Base-by-base conservation (phyloP, 2,888 invertebrate species). In the Dendrolimus houi region DNA sequence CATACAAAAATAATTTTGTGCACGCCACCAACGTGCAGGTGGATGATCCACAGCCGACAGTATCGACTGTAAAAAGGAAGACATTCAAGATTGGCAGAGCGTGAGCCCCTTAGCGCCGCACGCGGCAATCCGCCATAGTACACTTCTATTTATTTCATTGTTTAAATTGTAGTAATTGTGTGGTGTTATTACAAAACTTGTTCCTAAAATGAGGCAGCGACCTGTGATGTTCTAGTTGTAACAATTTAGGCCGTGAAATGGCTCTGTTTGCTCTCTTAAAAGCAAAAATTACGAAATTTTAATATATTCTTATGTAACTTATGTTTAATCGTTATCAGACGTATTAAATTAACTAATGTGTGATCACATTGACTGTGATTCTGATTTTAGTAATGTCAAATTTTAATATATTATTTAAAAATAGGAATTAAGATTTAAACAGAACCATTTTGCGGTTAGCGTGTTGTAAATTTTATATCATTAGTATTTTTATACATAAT, bases 401-500 rank as follows among this genome's bases (percentile, higher is more conserved):
- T 14, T 14, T 14, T 14, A 14, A 14, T 14, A 14, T 14, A 14
- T 6, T 29, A 29, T 29, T 3, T 0, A 29, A 8, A 47, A 47
- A 47, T 47, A 47, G 8, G 47, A 47, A 8, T 47, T 47, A 47
- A 9, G 9, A 3, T 47, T 9, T 47, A 12, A 47, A 47, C 47
- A 47, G 47, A 47, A 65, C 77, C 70, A 69, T 64, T 62, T 64
- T 65, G 62, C 66, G 70, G 70, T 58, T 58, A 60, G 67, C 47
- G 47, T 47, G 6, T 47, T 47, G 47, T 47, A 47, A 9, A 64
- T 61, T 70, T 66, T 64, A 68, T 71, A 62, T 67, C 63, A 72
- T 83, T 82, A 75, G 74, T 85, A 83, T 80, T 87, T 88, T 88
- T 88, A 80, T 87, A 88, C 77, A 77, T 47, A 10, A 47, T 85